phyloP scores from a whole-genome alignment of 1,140 invertebrate species.

The Aphis craccivora region DNA sequence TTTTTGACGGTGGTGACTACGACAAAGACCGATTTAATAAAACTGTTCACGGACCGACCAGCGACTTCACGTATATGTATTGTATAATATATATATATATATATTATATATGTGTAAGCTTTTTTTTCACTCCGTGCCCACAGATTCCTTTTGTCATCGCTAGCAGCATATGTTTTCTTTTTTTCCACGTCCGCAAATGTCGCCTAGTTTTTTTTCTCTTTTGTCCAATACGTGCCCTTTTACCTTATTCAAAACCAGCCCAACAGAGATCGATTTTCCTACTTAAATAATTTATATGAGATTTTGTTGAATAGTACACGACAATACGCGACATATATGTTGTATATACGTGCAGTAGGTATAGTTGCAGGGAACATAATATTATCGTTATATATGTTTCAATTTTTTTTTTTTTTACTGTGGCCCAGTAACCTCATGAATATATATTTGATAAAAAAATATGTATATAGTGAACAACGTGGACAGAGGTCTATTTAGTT shows the following conservation, averaged over 20 bases:
- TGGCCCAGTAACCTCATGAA: neutral
- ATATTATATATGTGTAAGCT: neutral
- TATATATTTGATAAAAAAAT: neutral
- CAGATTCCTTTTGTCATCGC: neutral
- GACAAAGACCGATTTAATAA: slow-evolving; percentile 39
- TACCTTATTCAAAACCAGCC: slow-evolving; percentile 15
- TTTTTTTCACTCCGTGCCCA: neutral
- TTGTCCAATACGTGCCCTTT: neutral
- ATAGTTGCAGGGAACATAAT: too few relatives aligned
- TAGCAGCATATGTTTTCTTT: neutral
- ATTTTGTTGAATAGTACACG: neutral
- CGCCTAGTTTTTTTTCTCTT: neutral
- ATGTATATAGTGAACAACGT: neutral
- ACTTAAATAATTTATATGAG: neutral
- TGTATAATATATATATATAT: neutral
- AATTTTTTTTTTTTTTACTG: neutral
- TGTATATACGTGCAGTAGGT: too few relatives aligned
- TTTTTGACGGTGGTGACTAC: neutral
- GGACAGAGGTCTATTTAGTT: neutral
- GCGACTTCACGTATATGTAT: neutral
- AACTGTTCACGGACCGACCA: slow-evolving; percentile 10
- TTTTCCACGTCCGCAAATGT: neutral
- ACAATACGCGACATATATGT: neutral
- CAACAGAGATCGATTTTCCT: neutral
- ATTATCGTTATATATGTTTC: neutral